Percentiles rank a stretch among this genome's conserved stretches.
These are phyloP conservation scores for Drosophila saltans DNA, from an alignment of 1,140 invertebrate species.

Conservation along the genomic window DNA sequence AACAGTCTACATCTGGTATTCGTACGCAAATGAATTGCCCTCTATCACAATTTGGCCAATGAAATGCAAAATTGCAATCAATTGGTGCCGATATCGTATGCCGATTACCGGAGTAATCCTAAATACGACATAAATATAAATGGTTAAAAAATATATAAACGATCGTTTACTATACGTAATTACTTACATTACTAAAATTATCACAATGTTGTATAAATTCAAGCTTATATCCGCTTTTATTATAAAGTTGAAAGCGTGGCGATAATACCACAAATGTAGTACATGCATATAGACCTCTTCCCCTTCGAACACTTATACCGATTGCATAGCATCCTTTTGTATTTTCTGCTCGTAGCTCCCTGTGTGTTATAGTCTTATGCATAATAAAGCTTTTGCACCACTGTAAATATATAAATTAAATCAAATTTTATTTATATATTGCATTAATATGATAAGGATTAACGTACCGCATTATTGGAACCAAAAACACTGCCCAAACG, in stretches of 20 bases:
- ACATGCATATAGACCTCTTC: conserved; percentile 93
- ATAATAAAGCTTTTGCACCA: conserved; percentile 93
- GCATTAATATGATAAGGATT: too few relatives aligned
- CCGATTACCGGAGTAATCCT: conserved; percentile 84
- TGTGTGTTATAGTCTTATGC: conserved; percentile 69
- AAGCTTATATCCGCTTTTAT: conserved; percentile 92
- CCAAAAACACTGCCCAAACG: conserved; percentile 72
- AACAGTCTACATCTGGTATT: conserved; percentile 88
- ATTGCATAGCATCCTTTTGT: conserved; percentile 86
- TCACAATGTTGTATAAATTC: conserved; percentile 94
- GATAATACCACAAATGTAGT: conserved; percentile 97
- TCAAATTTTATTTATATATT: too few relatives aligned
- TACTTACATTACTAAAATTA: conserved; percentile 85
- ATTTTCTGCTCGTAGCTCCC: conserved; percentile 69
- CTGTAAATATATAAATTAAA: conserved; percentile 74
- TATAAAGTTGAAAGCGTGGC: conserved; percentile 96
- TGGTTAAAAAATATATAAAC: neutral
- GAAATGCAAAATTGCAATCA: conserved; percentile 95
- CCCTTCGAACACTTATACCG: conserved; percentile 94
- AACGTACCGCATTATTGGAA: conserved; percentile 60
- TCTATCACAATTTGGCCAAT: conserved; percentile 95
- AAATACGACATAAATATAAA: neutral
- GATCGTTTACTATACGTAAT: neutral
- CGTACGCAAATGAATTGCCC: conserved; percentile 94
- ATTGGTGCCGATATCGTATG: conserved; percentile 91